phyloP scores from a whole-genome alignment of 2,888 invertebrate genomes.

The Encarsia formosa region DNA sequence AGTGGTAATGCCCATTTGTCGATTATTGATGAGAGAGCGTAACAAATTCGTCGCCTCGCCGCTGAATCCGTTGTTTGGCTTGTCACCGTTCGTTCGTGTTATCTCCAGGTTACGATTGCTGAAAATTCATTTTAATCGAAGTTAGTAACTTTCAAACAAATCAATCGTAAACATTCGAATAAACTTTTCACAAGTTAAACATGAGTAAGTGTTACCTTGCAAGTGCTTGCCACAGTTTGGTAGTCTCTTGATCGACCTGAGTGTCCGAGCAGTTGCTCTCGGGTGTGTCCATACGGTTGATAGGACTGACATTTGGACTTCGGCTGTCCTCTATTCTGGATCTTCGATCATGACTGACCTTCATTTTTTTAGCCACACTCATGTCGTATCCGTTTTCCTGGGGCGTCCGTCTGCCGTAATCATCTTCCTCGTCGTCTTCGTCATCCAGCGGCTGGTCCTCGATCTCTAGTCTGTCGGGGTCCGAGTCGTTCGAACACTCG shows the following conservation, averaged over 20 bases:
- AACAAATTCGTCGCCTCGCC: slow-evolving; percentile 74
- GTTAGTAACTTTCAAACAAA: background rate
- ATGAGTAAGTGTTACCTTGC: slow-evolving; percentile 28
- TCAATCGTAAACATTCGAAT: background rate
- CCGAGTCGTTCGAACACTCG: slow-evolving; percentile 68
- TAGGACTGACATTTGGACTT: slow-evolving; percentile 37
- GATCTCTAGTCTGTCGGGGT: slow-evolving; percentile 71
- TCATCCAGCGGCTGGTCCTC: slow-evolving; percentile 52
- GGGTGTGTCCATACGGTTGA: slow-evolving; percentile 49
- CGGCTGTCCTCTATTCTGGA: slow-evolving; percentile 34
- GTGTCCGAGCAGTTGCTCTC: slow-evolving; percentile 49
- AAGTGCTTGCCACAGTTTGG: slow-evolving; percentile 41
- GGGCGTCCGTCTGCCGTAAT: slow-evolving; percentile 45
- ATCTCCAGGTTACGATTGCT: slow-evolving; percentile 49
- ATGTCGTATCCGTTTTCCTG: slow-evolving; percentile 26
- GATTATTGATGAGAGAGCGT: slow-evolving; percentile 71
- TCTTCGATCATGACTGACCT: background rate
- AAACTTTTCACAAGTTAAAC: background rate
- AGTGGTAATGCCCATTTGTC: slow-evolving; percentile 66
- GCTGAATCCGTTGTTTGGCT: slow-evolving; percentile 23
- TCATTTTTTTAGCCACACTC: background rate
- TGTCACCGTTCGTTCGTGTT: slow-evolving; percentile 48
- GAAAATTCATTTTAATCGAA: background rate
- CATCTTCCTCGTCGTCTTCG: slow-evolving; percentile 44
- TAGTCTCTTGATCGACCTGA: slow-evolving; percentile 45